Evolutionary conservation across 2,888 invertebrate species (phyloP).

Genomic region (Synanthedon myopaeformis): DNA sequence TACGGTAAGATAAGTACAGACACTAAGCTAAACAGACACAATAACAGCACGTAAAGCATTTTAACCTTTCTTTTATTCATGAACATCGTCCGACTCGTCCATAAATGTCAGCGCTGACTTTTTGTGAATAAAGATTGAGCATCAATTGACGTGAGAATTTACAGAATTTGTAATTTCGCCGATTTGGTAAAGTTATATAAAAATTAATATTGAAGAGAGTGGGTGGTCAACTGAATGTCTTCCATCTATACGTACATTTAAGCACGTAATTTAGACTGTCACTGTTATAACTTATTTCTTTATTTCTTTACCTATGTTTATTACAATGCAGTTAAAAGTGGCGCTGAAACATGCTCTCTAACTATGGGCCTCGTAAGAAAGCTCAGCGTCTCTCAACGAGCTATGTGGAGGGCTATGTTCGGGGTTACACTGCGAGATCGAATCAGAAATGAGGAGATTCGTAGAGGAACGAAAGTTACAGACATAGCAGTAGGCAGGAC

Average conservation of each 20-base stretch:
- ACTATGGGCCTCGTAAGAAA: too few species aligned
- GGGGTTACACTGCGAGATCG: too few species aligned
- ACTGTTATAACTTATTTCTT: not conserved
- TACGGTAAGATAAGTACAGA: conserved; percentile 16
- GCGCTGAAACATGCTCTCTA: too few species aligned
- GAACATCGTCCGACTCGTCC: not conserved
- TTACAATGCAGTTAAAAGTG: not conserved
- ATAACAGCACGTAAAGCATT: conserved; percentile 35
- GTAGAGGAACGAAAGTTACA: too few species aligned
- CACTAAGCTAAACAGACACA: conserved; percentile 25
- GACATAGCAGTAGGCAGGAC: too few species aligned
- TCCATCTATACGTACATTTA: not conserved
- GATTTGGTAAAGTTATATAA: not conserved
- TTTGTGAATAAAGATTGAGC: conserved; percentile 38
- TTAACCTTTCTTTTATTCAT: not conserved
- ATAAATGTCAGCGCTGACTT: conserved; percentile 4
- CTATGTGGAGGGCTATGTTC: too few species aligned
- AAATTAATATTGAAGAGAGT: not conserved
- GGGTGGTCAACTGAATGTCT: not conserved
- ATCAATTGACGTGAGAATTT: conserved; percentile 47
- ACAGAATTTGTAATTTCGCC: conserved; percentile 2
- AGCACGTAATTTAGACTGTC: not conserved
- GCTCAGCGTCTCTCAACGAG: too few species aligned
- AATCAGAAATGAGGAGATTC: too few species aligned
- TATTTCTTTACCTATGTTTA: not conserved